Percentiles rank a stretch among this genome's conserved stretches.
phyloP scores from a whole-genome alignment of 2,888 invertebrate species.

The Brachypterus glaber region DNA sequence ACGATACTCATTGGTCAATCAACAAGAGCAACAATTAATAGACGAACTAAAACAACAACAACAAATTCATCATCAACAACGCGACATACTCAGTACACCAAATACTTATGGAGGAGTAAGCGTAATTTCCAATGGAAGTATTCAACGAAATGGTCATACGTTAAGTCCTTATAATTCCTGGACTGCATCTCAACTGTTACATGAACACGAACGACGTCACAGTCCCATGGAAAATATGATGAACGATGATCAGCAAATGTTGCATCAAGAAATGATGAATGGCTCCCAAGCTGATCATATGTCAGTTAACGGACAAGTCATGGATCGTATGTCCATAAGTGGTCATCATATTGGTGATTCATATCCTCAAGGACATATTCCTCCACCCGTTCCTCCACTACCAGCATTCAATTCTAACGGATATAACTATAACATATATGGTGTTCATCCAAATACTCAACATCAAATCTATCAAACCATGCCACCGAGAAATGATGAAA shows the following conservation, averaged over 20 bases:
- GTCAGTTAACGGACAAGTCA: constrained; percentile 34
- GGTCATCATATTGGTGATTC: constrained; percentile 34
- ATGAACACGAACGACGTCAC: constrained; percentile 48
- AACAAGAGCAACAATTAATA: constrained; percentile 41
- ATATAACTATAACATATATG: constrained; percentile 41
- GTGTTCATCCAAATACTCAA: constrained; percentile 35
- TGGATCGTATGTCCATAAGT: constrained; percentile 35
- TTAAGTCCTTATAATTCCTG: constrained; percentile 50
- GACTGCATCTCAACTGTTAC: constrained; percentile 50
- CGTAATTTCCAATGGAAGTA: constrained; percentile 38
- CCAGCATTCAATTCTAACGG: constrained; percentile 39
- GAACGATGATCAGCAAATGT: constrained; percentile 30
- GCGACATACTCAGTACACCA: constrained; percentile 28
- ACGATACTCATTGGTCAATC: constrained; percentile 42
- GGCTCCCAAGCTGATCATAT: constrained; percentile 35
- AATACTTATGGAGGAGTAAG: constrained; percentile 34
- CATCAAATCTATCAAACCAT: constrained; percentile 38
- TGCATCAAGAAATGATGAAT: constrained; percentile 31
- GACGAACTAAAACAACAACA: constrained; percentile 42
- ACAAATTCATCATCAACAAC: constrained; percentile 28
- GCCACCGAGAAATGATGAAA: constrained; percentile 36
- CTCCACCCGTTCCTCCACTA: constrained; percentile 47
- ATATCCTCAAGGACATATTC: constrained; percentile 28
- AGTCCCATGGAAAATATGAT: constrained; percentile 40
- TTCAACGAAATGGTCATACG: constrained; percentile 38